These are phyloP conservation scores for Andricus quercusramuli DNA, from an alignment of 2,888 invertebrate species.

Conservation along the genomic window DNA sequence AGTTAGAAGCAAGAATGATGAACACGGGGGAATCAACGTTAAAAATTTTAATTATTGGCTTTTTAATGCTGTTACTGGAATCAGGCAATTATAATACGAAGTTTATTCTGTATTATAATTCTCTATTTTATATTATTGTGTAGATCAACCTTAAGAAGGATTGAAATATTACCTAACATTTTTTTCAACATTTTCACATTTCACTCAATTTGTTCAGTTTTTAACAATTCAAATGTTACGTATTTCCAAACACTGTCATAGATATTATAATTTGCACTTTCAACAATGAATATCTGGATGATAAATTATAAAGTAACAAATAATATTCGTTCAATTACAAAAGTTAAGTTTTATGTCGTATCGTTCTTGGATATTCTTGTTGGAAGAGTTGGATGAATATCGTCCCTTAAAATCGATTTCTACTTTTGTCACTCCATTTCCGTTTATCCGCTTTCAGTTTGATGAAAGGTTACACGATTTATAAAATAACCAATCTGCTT, in stretches of 20 bases:
- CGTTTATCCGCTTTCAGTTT: conserved; percentile 4
- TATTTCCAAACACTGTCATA: too few relatives aligned
- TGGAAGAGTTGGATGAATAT: conserved; percentile 14
- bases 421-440: conserved; percentile 23
- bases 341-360: conserved; percentile 17
- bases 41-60: background rate
- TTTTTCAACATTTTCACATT: too few relatives aligned
- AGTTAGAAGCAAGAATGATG: background rate
- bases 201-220: too few relatives aligned
- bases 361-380: background rate
- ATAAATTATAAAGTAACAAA: too few relatives aligned
- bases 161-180: too few relatives aligned
- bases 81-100: background rate
- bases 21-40: background rate
- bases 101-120: too few relatives aligned
- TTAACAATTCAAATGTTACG: too few relatives aligned
- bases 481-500: background rate
- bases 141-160: too few relatives aligned
- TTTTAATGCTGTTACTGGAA: background rate
- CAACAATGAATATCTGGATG: too few relatives aligned
- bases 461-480: conserved; percentile 11
- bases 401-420: conserved; percentile 24
- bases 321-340: background rate
- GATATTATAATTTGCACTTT: too few relatives aligned
- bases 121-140: too few relatives aligned